Percentiles rank a stretch among this genome's conserved stretches.
These are phyloP conservation scores for Illadopsis cleaveri DNA, from an alignment of 2,113 vertebrate species.

Conservation along the genomic window DNA sequence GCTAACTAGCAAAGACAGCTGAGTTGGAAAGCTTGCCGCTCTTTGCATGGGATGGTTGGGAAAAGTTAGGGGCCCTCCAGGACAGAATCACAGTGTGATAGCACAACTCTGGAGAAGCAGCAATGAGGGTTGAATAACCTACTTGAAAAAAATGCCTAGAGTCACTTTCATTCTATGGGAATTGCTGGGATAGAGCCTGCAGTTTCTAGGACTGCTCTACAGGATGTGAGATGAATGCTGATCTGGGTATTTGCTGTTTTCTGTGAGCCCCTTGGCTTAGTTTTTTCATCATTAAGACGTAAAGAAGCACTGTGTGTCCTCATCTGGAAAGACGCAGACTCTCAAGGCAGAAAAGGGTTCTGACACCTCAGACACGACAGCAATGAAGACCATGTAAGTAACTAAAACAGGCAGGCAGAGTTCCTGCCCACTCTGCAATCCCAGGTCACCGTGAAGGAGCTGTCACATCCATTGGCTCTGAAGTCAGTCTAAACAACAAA, in stretches of 20 bases:
- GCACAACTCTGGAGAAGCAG: background rate
- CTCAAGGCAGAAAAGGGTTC: background rate
- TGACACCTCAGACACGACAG: background rate
- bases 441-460: background rate
- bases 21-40: background rate
- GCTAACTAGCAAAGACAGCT: background rate
- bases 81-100: background rate
- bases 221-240: background rate
- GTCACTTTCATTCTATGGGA: background rate
- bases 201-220: background rate
- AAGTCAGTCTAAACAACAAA: background rate
- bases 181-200: background rate
- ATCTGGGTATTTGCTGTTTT: background rate
- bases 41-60: background rate
- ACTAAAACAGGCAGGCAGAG: background rate
- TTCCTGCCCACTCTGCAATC: background rate
- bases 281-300: background rate
- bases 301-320: background rate
- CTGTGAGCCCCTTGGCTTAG: background rate
- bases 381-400: background rate
- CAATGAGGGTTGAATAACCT: background rate
- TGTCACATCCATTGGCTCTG: background rate
- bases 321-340: background rate
- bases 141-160: background rate
- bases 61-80: background rate